These are phyloP conservation scores for Genyomyrus donnyi DNA, from an alignment of 2,113 vertebrate species.

Conservation along the genomic window DNA sequence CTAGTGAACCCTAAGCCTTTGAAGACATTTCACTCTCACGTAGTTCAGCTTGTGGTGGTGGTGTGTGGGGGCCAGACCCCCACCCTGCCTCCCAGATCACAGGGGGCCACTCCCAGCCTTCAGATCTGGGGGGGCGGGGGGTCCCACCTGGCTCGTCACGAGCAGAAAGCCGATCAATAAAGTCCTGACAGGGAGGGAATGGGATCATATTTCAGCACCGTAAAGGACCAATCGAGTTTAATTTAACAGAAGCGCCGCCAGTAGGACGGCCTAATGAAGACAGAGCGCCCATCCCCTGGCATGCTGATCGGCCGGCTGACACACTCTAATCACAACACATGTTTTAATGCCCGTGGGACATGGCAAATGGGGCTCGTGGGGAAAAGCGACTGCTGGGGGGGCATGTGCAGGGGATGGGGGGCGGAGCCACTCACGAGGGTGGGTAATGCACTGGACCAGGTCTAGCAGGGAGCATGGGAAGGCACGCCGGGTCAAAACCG, in stretches of 20 bases:
- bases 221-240: constrained; percentile 1
- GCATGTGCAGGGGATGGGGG: background rate
- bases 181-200: background rate
- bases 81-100: background rate
- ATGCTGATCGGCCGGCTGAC: background rate
- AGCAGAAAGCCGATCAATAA: background rate
- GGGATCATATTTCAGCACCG: background rate
- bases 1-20: background rate
- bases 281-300: background rate
- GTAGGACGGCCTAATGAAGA: background rate
- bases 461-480: background rate
- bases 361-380: background rate
- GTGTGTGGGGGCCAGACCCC: background rate
- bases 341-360: background rate
- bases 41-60: background rate
- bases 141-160: background rate
- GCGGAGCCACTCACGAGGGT: background rate
- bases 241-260: background rate
- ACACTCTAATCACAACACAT: background rate
- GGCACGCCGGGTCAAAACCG: background rate
- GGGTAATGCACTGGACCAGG: background rate
- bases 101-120: background rate
- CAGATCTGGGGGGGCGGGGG: background rate
- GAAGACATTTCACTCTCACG: background rate
- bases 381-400: background rate